phyloP scores from a whole-genome alignment of 2,888 invertebrate genomes.

The Drosophila siamana region DNA sequence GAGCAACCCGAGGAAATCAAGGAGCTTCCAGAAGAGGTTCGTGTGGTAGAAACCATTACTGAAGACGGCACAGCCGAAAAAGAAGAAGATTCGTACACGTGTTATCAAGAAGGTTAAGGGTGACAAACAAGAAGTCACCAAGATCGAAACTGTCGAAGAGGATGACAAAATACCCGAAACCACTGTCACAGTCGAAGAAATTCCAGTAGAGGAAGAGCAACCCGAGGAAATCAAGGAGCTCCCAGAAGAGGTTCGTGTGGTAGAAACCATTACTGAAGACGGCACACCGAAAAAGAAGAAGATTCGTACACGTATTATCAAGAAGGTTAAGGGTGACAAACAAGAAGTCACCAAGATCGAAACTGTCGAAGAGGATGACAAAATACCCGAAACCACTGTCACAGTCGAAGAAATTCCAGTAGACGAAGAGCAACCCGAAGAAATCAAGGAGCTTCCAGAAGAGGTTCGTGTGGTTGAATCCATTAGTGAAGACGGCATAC shows the following conservation, averaged over 20 bases:
- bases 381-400: slow-evolving; percentile 38
- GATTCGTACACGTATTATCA: slow-evolving; percentile 45
- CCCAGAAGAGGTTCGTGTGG: slow-evolving; percentile 32
- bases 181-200: slow-evolving; percentile 32
- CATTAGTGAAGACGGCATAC: slow-evolving; percentile 42
- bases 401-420: slow-evolving; percentile 46
- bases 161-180: slow-evolving; percentile 40
- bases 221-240: slow-evolving; percentile 33
- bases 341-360: slow-evolving; percentile 49
- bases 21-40: slow-evolving; percentile 49
- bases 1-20: slow-evolving; percentile 33
- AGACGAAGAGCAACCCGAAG: slow-evolving; percentile 35
- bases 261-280: slow-evolving; percentile 33
- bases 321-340: slow-evolving; percentile 45
- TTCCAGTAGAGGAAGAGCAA: slow-evolving; percentile 21
- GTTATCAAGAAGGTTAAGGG: slow-evolving; percentile 54
- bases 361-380: slow-evolving; percentile 45
- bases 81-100: slow-evolving; percentile 52
- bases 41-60: slow-evolving; percentile 37
- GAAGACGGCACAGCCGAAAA: slow-evolving; percentile 49
- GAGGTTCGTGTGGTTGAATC: slow-evolving; percentile 46
- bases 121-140: slow-evolving; percentile 53
- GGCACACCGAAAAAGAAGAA: slow-evolving; percentile 37
- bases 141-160: slow-evolving; percentile 47
- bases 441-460: slow-evolving; percentile 45